Percentiles rank a stretch among this genome's conserved stretches.
Evolutionary conservation across 2,113 vertebrate genomes (phyloP).

Genomic region (Ceuthmochares aereus): DNA sequence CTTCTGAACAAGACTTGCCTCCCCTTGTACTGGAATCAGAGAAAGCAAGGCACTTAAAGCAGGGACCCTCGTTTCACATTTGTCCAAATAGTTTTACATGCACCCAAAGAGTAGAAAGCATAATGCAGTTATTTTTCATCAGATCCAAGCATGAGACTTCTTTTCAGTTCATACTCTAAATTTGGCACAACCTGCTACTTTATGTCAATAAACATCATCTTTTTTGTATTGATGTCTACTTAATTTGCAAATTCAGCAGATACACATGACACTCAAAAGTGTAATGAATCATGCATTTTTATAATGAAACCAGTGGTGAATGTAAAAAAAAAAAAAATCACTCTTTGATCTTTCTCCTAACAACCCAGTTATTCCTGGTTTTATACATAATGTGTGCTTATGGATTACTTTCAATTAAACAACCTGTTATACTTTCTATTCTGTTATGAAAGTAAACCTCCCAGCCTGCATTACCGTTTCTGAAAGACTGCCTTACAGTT

Average conservation of each 20-base stretch:
- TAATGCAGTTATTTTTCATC: not conserved
- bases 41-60: not conserved
- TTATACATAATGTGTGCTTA: slow-evolving; percentile 18
- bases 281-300: slow-evolving; percentile 47
- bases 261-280: not conserved
- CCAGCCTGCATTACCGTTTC: not conserved
- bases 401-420: slow-evolving; percentile 33
- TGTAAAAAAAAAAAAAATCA: slow-evolving; percentile 5
- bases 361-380: slow-evolving; percentile 15
- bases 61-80: not conserved
- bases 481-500: not conserved
- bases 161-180: not conserved
- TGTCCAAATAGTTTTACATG: not conserved
- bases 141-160: not conserved
- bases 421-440: not conserved
- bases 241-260: slow-evolving; percentile 42
- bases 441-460: not conserved
- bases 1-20: not conserved
- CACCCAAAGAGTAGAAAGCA: not conserved
- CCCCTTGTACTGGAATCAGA: not conserved
- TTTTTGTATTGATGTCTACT: not conserved
- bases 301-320: slow-evolving; percentile 20
- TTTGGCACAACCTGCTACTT: not conserved
- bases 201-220: not conserved
- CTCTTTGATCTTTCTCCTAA: slow-evolving; percentile 54